Base-by-base conservation (phyloP, 2,888 invertebrate species). In the Morinoia aosen region DNA sequence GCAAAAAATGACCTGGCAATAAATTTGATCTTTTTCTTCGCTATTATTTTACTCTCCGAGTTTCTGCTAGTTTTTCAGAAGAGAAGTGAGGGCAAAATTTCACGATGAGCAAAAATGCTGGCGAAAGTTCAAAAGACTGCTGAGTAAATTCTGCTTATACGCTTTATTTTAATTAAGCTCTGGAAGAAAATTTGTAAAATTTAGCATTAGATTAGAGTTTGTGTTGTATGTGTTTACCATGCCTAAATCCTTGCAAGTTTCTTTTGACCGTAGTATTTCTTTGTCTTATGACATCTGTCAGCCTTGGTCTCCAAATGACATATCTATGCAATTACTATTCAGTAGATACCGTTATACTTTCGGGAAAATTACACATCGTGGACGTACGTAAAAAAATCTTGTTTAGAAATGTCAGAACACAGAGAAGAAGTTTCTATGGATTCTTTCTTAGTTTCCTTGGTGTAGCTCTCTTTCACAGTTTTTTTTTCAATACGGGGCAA, bases 21-120 rank as follows among this genome's bases (percentile, higher is more conserved):
- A 93, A 93, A 93, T 93, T 93, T 93, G 57, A 56, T 93, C 93
- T 93, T 93, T 93, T 93, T 57, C 57, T 33, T 57, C 57, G 93
- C 48, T 93, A 57, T 93, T 57, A 93, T 93, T 93, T 93, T 57
- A 57, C 93, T 93, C 57, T 93, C 48, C 57, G 93, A 93, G 93
- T 93, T 93, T 93, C 93, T 93, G 93, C 93, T 57, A 57, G 93
- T 93, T 93, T 93, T 93, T 57, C 48, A 93, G 93, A 93, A 93
- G 93, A 93, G 93, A 93, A 93, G 48, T 93, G 93, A 33, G 57
- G 57, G 93, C 93, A 48, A 93, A 90, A 93, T 57, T 93, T 93
- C 93, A 57, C 57, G n/a, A 57, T 93, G 93, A 57, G 57, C 93
- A 33, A 57, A 93, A 93, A 90, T 90, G 48, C 19, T 90, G 90